Base-by-base conservation (phyloP, 2,888 invertebrate genomes). In the Acrobasis consociella region DNA sequence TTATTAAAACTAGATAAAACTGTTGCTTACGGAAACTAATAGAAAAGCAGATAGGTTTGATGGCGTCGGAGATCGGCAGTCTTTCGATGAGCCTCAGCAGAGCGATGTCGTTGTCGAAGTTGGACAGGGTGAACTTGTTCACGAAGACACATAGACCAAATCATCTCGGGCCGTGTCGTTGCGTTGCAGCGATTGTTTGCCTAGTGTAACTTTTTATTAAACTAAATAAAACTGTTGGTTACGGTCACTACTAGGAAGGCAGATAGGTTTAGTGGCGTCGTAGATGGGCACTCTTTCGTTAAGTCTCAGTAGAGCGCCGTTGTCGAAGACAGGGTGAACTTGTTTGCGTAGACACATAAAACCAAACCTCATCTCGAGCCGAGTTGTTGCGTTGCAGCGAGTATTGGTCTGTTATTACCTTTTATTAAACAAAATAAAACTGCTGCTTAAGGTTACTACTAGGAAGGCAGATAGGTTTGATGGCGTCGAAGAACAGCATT, bases 271-370 rank as follows among this genome's bases (percentile, higher is more conserved):
- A 69, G 97, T 96, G 60, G 94, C 94, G 67, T 96, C 95, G 1
- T 96, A 95, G 65, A 97, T 94, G 0, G 96, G 96, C 49, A 97
- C 96, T 53, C 94, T 93, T 76, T 97, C 96, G 81, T 97, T 97
- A 1, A 98, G 93, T 42, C 97, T 91, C 64, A 98, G 85, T 62
- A 98, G 82, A 0, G 97, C 97, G 69, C 97, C 96, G 81, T 97
- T 96, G 86, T 97, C 96, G 77, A 97, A 98, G 95, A 93, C 76
- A 97, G 95, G 73, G 96, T 97, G 88, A 97, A 98, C 74, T 96
- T 95, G 70, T 97, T 96, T 9, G 95, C 94, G 62, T 96, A 94
- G 56, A 96, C 96, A 60, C 97, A 92, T 38, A 97, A 84, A 52
- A 97, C n/a, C 97, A 81, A 96, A 97, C 71, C 97, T 94, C 0